Base-by-base conservation (phyloP, 2,113 vertebrate genomes). In the Gopherus evgoodei region DNA sequence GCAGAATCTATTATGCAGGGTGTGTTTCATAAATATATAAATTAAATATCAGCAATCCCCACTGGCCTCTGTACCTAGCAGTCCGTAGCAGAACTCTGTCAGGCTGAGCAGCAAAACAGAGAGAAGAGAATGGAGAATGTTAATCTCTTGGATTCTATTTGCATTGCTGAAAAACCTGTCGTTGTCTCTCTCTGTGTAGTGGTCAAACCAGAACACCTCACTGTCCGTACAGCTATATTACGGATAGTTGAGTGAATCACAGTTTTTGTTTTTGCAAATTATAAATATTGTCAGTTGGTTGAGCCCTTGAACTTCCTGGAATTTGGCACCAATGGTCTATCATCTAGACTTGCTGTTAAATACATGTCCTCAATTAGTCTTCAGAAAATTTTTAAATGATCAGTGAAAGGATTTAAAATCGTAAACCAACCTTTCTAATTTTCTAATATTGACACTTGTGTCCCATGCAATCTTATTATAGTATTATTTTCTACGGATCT, bases 401-500 rank as follows among this genome's bases (percentile, higher is more conserved):
- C 86, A 90, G 90, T 93, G 91, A 95, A 92, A 96, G 91, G 96
- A 94, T 97, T 98, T 97, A 94, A 95, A 97, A 96, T 84, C 90
- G 97, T 97, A 97, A 98, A 97, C 90, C 94, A 96, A 98, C 97
- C 97, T 98, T 98, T 98, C 97, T 98, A 90, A 97, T 98, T 99
- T 98, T 97, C 97, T 98, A 97, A 98, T 98, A 98, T 98, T 98
- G 98, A 98, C 98, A 98, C 98, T 98, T 96, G 96, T 98, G 98
- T 98, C 98, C 98, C 95, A 90, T 97, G 94, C 94, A 98, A 98
- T 98, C 97, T 98, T 97, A 97, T 98, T 98, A 98, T 93, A 97
- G 97, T 97, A 98, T 98, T 98, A 98, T 98, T 98, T 97, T 98
- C 97, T 98, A 95, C 97, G 96, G 98, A 98, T 98, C 98, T 98